A percentile compares a stretch with the other conserved stretches of the same genome.
Evolutionary conservation across 2,888 invertebrate species (phyloP).

Genomic region (Dorcus hopei): DNA sequence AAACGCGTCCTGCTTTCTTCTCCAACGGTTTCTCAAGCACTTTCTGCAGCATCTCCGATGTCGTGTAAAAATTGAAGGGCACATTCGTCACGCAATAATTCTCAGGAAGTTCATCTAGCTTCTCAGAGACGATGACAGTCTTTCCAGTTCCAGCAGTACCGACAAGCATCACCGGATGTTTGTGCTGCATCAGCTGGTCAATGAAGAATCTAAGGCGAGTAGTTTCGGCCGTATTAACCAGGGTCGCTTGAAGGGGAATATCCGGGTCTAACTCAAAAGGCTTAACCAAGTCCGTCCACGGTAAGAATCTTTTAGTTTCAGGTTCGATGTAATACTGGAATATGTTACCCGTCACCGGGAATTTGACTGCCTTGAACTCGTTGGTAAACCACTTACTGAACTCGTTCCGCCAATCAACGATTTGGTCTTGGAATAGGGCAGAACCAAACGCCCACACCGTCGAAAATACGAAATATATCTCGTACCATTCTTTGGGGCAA

Average conservation of each 20-base stretch:
- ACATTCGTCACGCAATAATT: slow-evolving; percentile 82
- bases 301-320: slow-evolving; percentile 79
- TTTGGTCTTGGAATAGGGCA: slow-evolving; percentile 84
- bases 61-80: slow-evolving; percentile 93
- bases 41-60: slow-evolving; percentile 86
- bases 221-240: slow-evolving; percentile 89
- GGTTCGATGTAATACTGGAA: slow-evolving; percentile 88
- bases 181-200: slow-evolving; percentile 73
- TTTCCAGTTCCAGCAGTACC: slow-evolving; percentile 90
- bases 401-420: slow-evolving; percentile 88
- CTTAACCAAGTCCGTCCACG: slow-evolving; percentile 81
- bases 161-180: slow-evolving; percentile 86
- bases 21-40: slow-evolving; percentile 89
- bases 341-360: slow-evolving; percentile 78
- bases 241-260: slow-evolving; percentile 69
- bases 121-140: slow-evolving; percentile 85
- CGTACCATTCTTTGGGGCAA: slow-evolving; percentile 92
- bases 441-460: slow-evolving; percentile 94
- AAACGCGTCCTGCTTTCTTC: slow-evolving; percentile 92
- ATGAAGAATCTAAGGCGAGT: slow-evolving; percentile 83
- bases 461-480: slow-evolving; percentile 88
- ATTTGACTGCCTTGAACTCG: slow-evolving; percentile 89
- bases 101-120: slow-evolving; percentile 69
- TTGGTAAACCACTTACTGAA: slow-evolving; percentile 94
- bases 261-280: slow-evolving; percentile 82